phyloP scores from a whole-genome alignment of 2,113 vertebrate species.

The Myiozetetes cayanensis region DNA sequence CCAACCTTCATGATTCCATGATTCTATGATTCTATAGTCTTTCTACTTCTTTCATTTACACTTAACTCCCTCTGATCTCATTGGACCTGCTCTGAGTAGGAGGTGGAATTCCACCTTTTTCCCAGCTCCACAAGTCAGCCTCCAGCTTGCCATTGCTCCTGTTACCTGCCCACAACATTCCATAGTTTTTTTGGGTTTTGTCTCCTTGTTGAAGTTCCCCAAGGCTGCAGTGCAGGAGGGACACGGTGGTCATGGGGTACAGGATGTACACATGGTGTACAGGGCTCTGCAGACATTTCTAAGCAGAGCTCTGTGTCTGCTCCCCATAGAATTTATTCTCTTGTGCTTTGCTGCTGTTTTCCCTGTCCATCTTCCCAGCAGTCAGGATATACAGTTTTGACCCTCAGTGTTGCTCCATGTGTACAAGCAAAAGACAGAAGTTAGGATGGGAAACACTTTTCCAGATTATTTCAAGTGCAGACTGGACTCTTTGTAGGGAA shows the following conservation, averaged over 20 bases:
- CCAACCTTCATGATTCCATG: neutral
- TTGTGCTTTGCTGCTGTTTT: neutral
- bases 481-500: neutral
- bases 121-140: neutral
- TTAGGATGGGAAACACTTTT: neutral
- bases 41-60: neutral
- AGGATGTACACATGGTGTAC: too few relatives aligned
- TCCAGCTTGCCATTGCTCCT: neutral
- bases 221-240: neutral
- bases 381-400: neutral
- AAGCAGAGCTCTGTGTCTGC: neutral
- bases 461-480: neutral
- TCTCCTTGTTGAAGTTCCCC: neutral
- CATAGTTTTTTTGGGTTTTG: neutral
- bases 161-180: neutral
- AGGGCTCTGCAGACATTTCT: neutral
- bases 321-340: neutral
- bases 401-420: neutral
- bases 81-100: neutral
- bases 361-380: neutral
- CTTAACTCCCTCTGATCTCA: neutral
- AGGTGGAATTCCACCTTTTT: neutral
- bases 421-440: neutral
- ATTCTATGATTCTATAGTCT: neutral
- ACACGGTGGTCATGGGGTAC: neutral